Conservation (phyloP, 2,797 vertebrate species). For the Danio albolineatus region DNA sequence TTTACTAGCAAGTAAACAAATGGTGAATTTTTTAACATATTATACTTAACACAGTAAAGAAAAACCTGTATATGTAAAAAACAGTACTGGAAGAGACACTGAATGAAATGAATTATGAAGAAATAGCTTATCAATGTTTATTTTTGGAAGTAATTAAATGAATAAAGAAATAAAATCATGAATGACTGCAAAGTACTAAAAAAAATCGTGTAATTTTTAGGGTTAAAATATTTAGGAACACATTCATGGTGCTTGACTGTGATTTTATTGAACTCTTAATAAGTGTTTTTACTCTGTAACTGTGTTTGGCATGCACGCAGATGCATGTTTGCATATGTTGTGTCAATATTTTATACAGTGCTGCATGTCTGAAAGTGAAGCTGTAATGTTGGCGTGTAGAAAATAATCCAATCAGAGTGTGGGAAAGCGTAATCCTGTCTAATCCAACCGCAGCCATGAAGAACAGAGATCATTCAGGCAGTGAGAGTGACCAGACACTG, state of each 20-base stretch:
- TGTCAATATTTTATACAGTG: constrained; percentile 69
- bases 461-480: constrained; percentile 52
- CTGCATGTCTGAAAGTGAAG: constrained; percentile 60
- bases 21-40: background rate
- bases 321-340: constrained; percentile 6
- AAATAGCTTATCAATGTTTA: background rate
- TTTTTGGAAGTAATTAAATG: background rate
- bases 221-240: background rate
- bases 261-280: background rate
- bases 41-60: background rate
- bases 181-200: background rate
- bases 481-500: constrained; percentile 49
- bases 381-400: constrained; percentile 64
- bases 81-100: background rate
- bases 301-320: background rate
- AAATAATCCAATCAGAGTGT: constrained; percentile 79
- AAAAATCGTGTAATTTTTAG: background rate
- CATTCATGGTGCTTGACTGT: background rate
- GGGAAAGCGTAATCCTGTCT: constrained; percentile 76
- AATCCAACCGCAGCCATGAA: constrained; percentile 74
- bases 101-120: background rate
- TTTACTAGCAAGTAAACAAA: background rate
- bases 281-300: background rate
- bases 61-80: background rate
- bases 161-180: background rate